Conservation (phyloP, 1,140 invertebrate species). For the Zaprionus taronus region DNA sequence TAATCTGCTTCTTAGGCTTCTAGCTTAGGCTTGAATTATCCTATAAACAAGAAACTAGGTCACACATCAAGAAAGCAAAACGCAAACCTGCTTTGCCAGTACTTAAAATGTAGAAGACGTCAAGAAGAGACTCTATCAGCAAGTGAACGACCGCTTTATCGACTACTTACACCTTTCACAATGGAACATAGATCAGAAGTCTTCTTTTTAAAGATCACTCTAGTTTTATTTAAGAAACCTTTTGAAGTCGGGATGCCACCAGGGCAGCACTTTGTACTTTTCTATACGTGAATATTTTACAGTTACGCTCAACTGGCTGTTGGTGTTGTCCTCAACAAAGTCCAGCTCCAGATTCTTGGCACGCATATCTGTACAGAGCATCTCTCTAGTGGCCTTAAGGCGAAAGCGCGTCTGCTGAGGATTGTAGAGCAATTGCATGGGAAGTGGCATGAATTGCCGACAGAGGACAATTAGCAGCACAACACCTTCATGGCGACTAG, state of each 20-base stretch:
- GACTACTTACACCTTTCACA: too few relatives aligned
- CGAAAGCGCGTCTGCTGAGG: constrained; percentile 49
- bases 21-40: too few relatives aligned
- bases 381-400: constrained; percentile 55
- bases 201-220: neutral
- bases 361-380: constrained; percentile 73
- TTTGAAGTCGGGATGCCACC: constrained; percentile 79
- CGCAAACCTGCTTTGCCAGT: too few relatives aligned
- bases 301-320: constrained; percentile 41
- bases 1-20: too few relatives aligned
- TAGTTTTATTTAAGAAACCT: constrained; percentile 65
- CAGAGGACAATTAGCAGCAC: constrained; percentile 59
- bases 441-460: constrained; percentile 62
- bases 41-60: too few relatives aligned
- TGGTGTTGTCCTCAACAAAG: constrained; percentile 56
- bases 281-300: constrained; percentile 66
- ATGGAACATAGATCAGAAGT: too few relatives aligned
- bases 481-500: constrained; percentile 55
- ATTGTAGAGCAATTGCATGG: constrained; percentile 52
- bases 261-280: constrained; percentile 70
- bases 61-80: too few relatives aligned
- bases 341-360: constrained; percentile 72
- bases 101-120: too few relatives aligned
- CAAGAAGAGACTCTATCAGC: too few relatives aligned
- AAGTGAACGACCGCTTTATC: too few relatives aligned